These are phyloP conservation scores for Hydrotaea diabolus DNA, from an alignment of 2,888 invertebrate genomes.

Conservation along the genomic window DNA sequence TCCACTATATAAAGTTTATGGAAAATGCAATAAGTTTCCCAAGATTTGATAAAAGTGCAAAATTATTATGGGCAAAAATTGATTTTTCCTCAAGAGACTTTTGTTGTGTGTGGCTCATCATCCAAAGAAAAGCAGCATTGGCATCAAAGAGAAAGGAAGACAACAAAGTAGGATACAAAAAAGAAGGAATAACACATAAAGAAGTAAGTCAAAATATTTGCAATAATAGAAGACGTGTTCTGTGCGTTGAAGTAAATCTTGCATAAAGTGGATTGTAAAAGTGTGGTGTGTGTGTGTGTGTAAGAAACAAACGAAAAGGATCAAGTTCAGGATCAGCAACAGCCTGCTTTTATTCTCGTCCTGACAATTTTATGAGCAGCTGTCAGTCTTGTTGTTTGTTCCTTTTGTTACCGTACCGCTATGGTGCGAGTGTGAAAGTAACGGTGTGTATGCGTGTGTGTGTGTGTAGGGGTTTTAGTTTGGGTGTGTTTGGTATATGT, in stretches of 20 bases:
- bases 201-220: slow-evolving; percentile 27
- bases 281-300: slow-evolving; percentile 18
- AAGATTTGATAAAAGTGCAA: slow-evolving; percentile 37
- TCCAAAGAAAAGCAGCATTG: slow-evolving; percentile 2
- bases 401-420: slow-evolving; percentile 6
- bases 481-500: slow-evolving; percentile 7
- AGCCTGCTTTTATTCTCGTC: slow-evolving; percentile 33
- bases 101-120: not conserved
- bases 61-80: slow-evolving; percentile 51
- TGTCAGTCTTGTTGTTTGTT: slow-evolving; percentile 33
- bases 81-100: slow-evolving; percentile 59
- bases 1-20: too few relatives aligned
- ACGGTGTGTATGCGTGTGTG: not conserved
- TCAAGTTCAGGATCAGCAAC: slow-evolving; percentile 63
- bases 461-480: not conserved
- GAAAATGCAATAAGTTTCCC: not conserved
- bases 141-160: not conserved
- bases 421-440: slow-evolving; percentile 33
- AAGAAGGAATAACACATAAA: slow-evolving; percentile 22
- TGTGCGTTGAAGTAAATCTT: not conserved
- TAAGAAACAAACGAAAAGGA: slow-evolving; percentile 43
- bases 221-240: slow-evolving; percentile 7
- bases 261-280: too few relatives aligned
- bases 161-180: not conserved
- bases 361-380: slow-evolving; percentile 44